phyloP scores from a whole-genome alignment of 2,888 invertebrate genomes.

The Agrotis puta region DNA sequence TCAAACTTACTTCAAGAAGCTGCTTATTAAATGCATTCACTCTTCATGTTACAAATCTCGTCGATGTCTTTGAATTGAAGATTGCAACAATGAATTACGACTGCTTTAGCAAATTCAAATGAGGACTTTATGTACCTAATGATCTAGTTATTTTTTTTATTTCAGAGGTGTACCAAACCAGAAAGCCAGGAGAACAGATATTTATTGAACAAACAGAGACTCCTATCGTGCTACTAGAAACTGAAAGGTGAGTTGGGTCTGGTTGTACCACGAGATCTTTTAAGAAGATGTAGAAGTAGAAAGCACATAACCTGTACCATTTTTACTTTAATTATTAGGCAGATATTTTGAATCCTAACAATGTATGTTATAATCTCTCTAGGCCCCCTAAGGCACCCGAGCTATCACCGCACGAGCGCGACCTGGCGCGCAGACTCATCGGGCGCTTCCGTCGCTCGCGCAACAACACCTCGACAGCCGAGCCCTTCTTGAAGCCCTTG shows the following conservation, averaged over 20 bases:
- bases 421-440: constrained; percentile 81
- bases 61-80: not conserved
- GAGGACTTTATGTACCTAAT: not conserved
- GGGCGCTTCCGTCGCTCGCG: constrained; percentile 83
- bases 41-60: not conserved
- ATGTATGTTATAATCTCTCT: constrained; percentile 8
- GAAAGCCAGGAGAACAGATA: constrained; percentile 74
- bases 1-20: not conserved
- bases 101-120: not conserved
- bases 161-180: constrained; percentile 80
- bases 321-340: no score
- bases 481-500: constrained; percentile 74
- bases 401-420: constrained; percentile 79
- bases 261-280: not conserved
- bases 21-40: not conserved
- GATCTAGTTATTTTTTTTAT: constrained; percentile 33
- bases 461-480: constrained; percentile 70
- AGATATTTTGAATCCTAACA: not conserved
- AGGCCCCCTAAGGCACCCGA: constrained; percentile 81
- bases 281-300: not conserved
- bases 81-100: not conserved
- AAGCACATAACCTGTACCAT: no score
- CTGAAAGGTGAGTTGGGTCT: constrained; percentile 74
- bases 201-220: constrained; percentile 78
- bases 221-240: constrained; percentile 82